Evolutionary conservation across 1,140 invertebrate genomes (phyloP).

Genomic region (Drosophila kohkoa): DNA sequence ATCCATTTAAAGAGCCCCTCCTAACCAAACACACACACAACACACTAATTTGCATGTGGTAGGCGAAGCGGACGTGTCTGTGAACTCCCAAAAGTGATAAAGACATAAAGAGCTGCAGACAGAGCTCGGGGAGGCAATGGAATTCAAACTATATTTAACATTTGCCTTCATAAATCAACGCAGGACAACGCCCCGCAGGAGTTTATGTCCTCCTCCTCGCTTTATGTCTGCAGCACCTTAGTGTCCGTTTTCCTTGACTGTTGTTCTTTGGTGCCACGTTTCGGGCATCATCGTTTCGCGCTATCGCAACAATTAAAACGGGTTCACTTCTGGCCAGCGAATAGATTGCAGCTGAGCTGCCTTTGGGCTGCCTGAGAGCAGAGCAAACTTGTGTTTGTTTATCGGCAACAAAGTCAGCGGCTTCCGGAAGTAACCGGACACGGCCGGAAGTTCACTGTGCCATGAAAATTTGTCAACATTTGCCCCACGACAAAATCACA

Average conservation of each 20-base stretch:
- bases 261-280: slow-evolving; percentile 31
- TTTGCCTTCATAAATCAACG: slow-evolving; percentile 43
- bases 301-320: slow-evolving; percentile 47
- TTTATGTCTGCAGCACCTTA: background rate
- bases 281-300: slow-evolving; percentile 27
- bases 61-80: slow-evolving; percentile 34
- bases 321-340: slow-evolving; percentile 6
- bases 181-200: slow-evolving; percentile 27
- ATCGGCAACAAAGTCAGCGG: slow-evolving; percentile 42
- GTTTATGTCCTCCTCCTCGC: background rate
- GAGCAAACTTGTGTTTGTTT: slow-evolving; percentile 49
- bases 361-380: background rate
- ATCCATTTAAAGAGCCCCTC: slow-evolving; percentile 30
- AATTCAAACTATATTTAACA: slow-evolving; percentile 43
- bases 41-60: slow-evolving; percentile 44
- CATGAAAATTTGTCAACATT: slow-evolving; percentile 49
- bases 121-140: slow-evolving; percentile 16
- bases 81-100: slow-evolving; percentile 53
- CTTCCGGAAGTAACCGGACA: slow-evolving; percentile 14
- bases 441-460: slow-evolving; percentile 39
- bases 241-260: slow-evolving; percentile 9
- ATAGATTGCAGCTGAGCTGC: slow-evolving; percentile 8
- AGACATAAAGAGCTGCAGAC: slow-evolving; percentile 49
- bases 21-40: slow-evolving; percentile 8
- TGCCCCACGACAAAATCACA: slow-evolving; percentile 25